Percentiles rank a stretch among this genome's conserved stretches.
Conservation (phyloP, 1,140 invertebrate genomes). For the Nasonia giraulti region DNA sequence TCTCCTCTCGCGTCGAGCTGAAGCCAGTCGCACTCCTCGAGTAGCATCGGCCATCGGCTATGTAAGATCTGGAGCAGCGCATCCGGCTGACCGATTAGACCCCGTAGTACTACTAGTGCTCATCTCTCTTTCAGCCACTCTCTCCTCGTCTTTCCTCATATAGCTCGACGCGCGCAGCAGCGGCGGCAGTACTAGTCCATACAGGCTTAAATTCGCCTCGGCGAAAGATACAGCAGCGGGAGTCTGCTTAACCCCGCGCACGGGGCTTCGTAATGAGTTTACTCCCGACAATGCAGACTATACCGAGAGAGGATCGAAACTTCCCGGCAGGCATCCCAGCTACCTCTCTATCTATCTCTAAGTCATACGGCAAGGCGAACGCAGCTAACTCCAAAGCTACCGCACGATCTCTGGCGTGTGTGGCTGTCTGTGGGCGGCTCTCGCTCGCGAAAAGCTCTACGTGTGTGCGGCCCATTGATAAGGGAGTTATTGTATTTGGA, state of each 20-base stretch:
- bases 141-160: conserved; percentile 17
- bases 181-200: not conserved
- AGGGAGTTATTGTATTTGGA: conserved; percentile 21
- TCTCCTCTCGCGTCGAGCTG: not conserved
- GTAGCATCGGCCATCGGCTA: not conserved
- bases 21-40: not conserved
- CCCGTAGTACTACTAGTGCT: not conserved
- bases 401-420: not conserved
- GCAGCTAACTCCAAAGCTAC: conserved; percentile 6
- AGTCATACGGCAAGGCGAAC: conserved; percentile 7
- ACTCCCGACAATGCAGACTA: conserved; percentile 39
- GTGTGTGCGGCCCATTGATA: conserved; percentile 7
- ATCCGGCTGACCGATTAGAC: conserved; percentile 32
- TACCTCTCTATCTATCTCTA: conserved; percentile 5
- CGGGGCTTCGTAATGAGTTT: conserved; percentile 39
- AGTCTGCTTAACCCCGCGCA: conserved; percentile 17
- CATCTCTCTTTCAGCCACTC: conserved; percentile 7
- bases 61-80: not conserved
- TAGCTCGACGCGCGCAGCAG: not conserved
- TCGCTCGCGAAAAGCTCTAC: not conserved
- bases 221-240: conserved; percentile 4
- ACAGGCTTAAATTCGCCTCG: not conserved
- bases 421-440: not conserved
- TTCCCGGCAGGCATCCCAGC: conserved; percentile 7
- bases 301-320: not conserved